Evolutionary conservation across 2,797 vertebrate genomes (phyloP).

Genomic region (Simalia tracyae): DNA sequence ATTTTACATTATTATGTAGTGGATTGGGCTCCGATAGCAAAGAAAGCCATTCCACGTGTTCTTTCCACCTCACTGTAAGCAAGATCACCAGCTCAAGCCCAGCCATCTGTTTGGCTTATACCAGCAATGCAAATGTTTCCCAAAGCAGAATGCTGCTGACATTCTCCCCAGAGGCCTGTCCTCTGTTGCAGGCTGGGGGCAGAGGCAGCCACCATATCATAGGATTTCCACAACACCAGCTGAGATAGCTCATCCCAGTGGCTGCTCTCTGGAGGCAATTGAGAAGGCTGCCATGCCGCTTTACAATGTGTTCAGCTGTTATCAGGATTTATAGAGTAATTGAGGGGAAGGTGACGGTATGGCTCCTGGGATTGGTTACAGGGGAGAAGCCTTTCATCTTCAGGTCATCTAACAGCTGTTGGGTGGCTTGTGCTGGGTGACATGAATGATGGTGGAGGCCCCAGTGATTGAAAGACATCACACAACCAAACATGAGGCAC

Average conservation of each 20-base stretch:
- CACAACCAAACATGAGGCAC: rapidly evolving
- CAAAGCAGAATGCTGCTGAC: background rate
- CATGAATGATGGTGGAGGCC: slow-evolving; percentile 53
- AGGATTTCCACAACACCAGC: slow-evolving; percentile 37
- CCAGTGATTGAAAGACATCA: slow-evolving; percentile 9
- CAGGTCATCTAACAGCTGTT: slow-evolving; percentile 56
- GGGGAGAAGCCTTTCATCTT: slow-evolving; percentile 52
- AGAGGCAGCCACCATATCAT: background rate
- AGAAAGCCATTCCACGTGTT: background rate
- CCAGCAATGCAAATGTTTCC: background rate
- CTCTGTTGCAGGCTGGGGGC: background rate
- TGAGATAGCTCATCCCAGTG: slow-evolving; percentile 36
- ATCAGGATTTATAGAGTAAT: slow-evolving; percentile 63
- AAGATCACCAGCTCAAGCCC: background rate
- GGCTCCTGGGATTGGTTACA: slow-evolving; percentile 47
- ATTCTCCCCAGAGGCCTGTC: background rate
- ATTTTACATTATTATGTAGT: background rate
- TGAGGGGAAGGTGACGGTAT: slow-evolving; percentile 38
- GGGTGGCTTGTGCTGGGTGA: slow-evolving; percentile 38
- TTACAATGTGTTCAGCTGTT: slow-evolving; percentile 4
- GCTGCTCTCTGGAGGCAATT: slow-evolving; percentile 34
- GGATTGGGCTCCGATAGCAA: background rate
- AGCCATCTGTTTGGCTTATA: background rate
- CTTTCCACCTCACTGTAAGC: background rate
- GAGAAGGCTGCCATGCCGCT: slow-evolving; percentile 39